These are phyloP conservation scores for Coboldia fuscipes DNA, from an alignment of 1,140 invertebrate genomes.

Conservation along the genomic window DNA sequence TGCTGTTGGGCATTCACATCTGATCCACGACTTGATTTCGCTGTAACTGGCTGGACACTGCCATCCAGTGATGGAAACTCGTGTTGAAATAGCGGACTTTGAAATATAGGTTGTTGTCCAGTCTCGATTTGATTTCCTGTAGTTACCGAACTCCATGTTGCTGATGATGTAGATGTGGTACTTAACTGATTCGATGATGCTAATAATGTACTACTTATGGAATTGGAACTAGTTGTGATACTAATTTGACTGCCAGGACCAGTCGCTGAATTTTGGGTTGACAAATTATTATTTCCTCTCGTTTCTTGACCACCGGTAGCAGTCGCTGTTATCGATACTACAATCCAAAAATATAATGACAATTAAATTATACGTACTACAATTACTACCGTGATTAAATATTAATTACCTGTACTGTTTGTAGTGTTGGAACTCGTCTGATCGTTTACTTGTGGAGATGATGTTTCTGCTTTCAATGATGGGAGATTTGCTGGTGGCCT, in stretches of 20 bases:
- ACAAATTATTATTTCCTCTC: background rate
- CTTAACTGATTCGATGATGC: background rate
- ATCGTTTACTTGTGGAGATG: constrained; percentile 40
- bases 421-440: constrained; percentile 3
- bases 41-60: constrained; percentile 25
- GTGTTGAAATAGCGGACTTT: constrained; percentile 51
- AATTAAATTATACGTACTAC: constrained; percentile 16
- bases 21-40: constrained; percentile 15
- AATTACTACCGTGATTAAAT: too few species aligned
- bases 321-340: too few species aligned
- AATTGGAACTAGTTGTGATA: constrained; percentile 2
- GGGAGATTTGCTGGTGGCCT: constrained; percentile 92
- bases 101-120: constrained; percentile 16
- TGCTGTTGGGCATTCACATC: constrained; percentile 6
- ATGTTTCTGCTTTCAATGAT: constrained; percentile 84
- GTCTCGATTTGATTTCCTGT: constrained; percentile 9
- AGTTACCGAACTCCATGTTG: constrained; percentile 19
- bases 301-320: too few species aligned
- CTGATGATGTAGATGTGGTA: constrained; percentile 7
- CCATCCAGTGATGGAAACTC: constrained; percentile 58
- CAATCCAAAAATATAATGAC: constrained; percentile 4
- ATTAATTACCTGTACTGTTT: background rate
- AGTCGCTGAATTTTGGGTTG: constrained; percentile 6
- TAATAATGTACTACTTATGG: constrained; percentile 1
- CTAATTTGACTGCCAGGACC: constrained; percentile 6